Evolutionary conservation across 2,888 invertebrate genomes (phyloP).

Genomic region (Heliconius aoede): DNA sequence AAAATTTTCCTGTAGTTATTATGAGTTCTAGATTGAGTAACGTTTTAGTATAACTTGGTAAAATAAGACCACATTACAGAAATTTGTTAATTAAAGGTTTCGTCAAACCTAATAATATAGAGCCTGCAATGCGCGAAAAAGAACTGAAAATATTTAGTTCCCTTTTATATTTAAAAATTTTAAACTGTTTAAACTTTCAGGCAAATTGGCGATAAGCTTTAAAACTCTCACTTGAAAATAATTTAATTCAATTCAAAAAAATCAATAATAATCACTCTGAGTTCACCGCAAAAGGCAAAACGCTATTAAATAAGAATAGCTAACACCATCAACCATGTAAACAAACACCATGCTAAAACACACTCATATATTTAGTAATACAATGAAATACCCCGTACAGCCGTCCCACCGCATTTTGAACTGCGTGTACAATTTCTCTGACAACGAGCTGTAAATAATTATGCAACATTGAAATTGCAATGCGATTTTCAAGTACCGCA

Average conservation of each 20-base stretch:
- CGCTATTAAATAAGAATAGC: too few species aligned
- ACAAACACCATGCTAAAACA: not conserved
- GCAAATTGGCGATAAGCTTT: not conserved
- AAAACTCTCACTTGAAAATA: not conserved
- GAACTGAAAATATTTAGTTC: too few species aligned
- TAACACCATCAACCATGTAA: slow-evolving; percentile 2
- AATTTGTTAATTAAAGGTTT: not conserved
- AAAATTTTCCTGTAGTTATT: not conserved
- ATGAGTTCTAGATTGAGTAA: not conserved
- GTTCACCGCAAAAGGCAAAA: not conserved
- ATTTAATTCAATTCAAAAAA: not conserved
- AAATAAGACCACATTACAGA: not conserved
- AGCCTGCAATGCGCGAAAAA: too few species aligned
- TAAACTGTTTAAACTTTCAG: not conserved
- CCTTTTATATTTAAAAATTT: not conserved
- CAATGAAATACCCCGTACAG: slow-evolving; percentile 48
- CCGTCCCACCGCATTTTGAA: slow-evolving; percentile 53
- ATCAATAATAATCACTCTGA: not conserved
- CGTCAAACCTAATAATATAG: too few species aligned
- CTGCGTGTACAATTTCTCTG: slow-evolving; percentile 53
- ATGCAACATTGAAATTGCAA: not conserved
- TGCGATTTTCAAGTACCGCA: not conserved
- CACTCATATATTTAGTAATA: not conserved
- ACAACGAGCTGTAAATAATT: slow-evolving; percentile 53
- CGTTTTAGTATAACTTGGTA: too few species aligned